phyloP scores from a whole-genome alignment of 2,113 vertebrate species.

The Martes martes region DNA sequence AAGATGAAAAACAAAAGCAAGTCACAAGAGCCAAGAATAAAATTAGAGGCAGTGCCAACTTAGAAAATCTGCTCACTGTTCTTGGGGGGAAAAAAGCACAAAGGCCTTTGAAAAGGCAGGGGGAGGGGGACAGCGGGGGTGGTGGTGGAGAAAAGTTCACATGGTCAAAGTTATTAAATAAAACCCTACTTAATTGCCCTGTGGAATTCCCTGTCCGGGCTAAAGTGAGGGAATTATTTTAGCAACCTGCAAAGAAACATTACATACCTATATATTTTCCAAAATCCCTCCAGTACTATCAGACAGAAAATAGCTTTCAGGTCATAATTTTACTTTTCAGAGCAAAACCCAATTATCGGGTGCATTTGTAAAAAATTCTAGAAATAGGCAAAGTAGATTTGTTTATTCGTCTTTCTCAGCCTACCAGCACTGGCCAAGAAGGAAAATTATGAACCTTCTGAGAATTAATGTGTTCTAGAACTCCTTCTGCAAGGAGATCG shows the following conservation, averaged over 20 bases:
- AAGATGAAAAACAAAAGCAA: slow-evolving; percentile 7
- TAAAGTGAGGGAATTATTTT: slow-evolving; percentile 8
- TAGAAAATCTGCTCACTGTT: neutral
- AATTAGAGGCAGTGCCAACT: slow-evolving; percentile 1
- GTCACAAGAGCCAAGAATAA: neutral
- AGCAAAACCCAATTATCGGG: neutral
- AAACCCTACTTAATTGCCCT: neutral
- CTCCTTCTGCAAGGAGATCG: neutral
- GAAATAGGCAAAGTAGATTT: neutral
- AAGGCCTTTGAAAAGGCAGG: neutral
- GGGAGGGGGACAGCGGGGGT: neutral
- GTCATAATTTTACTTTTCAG: neutral
- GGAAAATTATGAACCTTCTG: neutral
- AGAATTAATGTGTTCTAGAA: neutral
- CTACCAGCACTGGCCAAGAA: neutral
- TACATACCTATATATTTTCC: neutral
- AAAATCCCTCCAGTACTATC: neutral
- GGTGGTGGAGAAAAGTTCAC: neutral
- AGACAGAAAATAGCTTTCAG: slow-evolving; percentile 3
- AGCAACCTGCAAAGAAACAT: neutral
- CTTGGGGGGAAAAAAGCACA: neutral
- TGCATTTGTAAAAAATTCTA: neutral
- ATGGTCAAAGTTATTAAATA: neutral
- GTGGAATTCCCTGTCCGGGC: neutral
- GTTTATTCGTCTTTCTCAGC: neutral